phyloP scores from a whole-genome alignment of 1,140 invertebrate genomes.

The Chrysoperla carnea region DNA sequence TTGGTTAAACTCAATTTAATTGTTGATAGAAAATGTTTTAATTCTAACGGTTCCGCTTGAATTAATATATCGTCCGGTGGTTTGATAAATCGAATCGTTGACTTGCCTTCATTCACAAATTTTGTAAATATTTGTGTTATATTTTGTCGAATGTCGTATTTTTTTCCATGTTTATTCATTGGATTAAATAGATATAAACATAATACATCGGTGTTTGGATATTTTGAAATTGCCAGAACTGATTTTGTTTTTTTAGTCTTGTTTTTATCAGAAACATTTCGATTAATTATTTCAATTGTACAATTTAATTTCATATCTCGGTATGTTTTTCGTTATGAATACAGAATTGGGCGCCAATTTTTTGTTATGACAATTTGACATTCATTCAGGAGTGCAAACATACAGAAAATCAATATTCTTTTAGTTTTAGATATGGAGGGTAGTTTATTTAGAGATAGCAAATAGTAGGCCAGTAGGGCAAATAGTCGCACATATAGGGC shows the following conservation, averaged over 20 bases:
- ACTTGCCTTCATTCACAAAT: slow-evolving; percentile 53
- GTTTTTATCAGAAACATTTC: slow-evolving; percentile 8
- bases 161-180: slow-evolving; percentile 41
- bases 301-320: too few relatives aligned
- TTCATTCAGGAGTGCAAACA: too few relatives aligned
- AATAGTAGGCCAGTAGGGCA: too few relatives aligned
- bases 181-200: slow-evolving; percentile 44
- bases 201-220: slow-evolving; percentile 33
- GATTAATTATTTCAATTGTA: too few relatives aligned
- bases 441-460: too few relatives aligned
- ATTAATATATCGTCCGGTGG: slow-evolving; percentile 52
- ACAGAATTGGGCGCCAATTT: too few relatives aligned
- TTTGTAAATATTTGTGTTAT: slow-evolving; percentile 45
- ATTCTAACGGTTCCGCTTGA: slow-evolving; percentile 39
- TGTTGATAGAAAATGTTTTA: slow-evolving; percentile 47
- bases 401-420: too few relatives aligned
- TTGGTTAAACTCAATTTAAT: slow-evolving; percentile 40
- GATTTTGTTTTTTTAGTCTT: slow-evolving; percentile 33
- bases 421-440: too few relatives aligned
- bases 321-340: too few relatives aligned
- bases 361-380: too few relatives aligned
- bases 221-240: slow-evolving; percentile 42
- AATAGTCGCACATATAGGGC: too few relatives aligned
- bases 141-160: slow-evolving; percentile 45
- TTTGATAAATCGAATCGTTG: slow-evolving; percentile 47